These are phyloP conservation scores for Agrilus mali DNA, from an alignment of 2,888 invertebrate genomes.

Conservation along the genomic window DNA sequence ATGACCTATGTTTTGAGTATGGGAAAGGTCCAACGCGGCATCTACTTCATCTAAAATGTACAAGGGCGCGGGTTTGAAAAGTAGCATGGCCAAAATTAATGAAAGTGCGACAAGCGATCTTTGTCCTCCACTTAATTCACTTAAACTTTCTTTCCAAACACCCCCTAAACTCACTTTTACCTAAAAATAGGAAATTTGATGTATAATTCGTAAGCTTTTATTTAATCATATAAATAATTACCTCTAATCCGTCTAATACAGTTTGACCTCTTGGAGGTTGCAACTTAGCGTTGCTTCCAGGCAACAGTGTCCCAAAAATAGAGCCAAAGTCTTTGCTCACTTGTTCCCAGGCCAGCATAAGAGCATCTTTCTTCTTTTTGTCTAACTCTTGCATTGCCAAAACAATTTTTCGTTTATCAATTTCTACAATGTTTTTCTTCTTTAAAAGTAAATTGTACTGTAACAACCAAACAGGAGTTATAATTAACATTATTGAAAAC, in stretches of 20 bases:
- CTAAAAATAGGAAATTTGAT: constrained; percentile 23
- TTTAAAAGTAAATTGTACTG: constrained; percentile 50
- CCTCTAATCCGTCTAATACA: constrained; percentile 80
- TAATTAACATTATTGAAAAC: not conserved
- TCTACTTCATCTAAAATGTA: constrained; percentile 99
- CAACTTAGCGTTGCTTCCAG: constrained; percentile 82
- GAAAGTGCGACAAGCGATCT: constrained; percentile 92
- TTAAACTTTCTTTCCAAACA: constrained; percentile 91
- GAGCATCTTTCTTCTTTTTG: constrained; percentile 74
- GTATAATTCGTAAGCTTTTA: not conserved
- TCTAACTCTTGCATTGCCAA: constrained; percentile 80
- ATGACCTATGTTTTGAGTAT: constrained; percentile 96
- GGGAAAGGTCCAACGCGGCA: constrained; percentile 93
- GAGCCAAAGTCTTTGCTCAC: constrained; percentile 90
- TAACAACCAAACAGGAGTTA: constrained; percentile 13
- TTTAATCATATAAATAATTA: constrained; percentile 23
- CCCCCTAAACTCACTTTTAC: constrained; percentile 83
- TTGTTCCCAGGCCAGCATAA: constrained; percentile 69
- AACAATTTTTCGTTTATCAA: constrained; percentile 60
- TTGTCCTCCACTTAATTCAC: constrained; percentile 94
- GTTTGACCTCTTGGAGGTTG: constrained; percentile 58
- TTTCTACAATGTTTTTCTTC: constrained; percentile 54
- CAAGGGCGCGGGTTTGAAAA: constrained; percentile 95
- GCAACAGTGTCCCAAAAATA: constrained; percentile 83
- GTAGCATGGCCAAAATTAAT: constrained; percentile 87